These are phyloP conservation scores for Leptopilina boulardi DNA, from an alignment of 1,140 invertebrate species.

Conservation along the genomic window DNA sequence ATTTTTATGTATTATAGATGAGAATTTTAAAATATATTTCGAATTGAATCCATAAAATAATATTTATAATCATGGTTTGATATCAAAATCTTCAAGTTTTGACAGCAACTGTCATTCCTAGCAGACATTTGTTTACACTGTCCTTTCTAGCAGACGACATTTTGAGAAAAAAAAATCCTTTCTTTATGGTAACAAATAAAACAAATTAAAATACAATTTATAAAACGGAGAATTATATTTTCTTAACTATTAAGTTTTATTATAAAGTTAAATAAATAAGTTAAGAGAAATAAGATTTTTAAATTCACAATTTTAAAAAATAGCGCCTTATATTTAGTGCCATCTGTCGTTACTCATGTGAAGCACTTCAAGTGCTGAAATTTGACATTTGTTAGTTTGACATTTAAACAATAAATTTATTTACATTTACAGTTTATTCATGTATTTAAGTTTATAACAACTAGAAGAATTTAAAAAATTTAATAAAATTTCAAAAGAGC, in stretches of 20 bases:
- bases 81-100: background rate
- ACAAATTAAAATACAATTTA: background rate
- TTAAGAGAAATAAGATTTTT: background rate
- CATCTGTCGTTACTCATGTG: background rate
- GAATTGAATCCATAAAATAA: background rate
- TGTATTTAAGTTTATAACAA: background rate
- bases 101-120: constrained; percentile 3
- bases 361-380: background rate
- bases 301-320: background rate
- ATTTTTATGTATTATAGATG: background rate
- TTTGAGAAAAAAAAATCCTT: background rate
- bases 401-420: background rate
- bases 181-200: no score
- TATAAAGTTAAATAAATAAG: background rate
- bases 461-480: background rate
- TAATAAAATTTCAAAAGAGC: background rate
- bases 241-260: background rate
- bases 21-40: background rate
- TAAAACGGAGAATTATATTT: no score
- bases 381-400: background rate
- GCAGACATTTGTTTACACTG: background rate
- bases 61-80: background rate
- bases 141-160: background rate
- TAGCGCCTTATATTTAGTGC: background rate
- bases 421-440: background rate